These are phyloP conservation scores for western clawed frog (Xenopus tropicalis) DNA, from an alignment of 2,113 vertebrate species.

Conservation along the genomic window DNA sequence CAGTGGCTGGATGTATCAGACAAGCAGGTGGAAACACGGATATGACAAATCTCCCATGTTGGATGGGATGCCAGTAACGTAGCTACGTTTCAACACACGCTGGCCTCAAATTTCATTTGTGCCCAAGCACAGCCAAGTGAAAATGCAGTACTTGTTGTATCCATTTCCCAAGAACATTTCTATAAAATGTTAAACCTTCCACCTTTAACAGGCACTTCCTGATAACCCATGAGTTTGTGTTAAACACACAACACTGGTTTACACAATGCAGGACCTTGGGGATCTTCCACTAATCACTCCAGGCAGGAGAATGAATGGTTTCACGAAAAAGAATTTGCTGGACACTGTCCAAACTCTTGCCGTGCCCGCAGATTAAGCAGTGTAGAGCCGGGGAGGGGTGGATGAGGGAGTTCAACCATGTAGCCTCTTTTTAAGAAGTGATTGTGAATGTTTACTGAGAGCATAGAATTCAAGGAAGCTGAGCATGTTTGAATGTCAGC, in stretches of 20 bases:
- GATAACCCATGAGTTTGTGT: background rate
- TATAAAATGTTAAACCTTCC: background rate
- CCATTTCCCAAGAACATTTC: background rate
- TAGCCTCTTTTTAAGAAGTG: constrained; percentile 51
- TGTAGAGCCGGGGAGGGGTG: constrained; percentile 7
- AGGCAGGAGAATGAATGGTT: constrained; percentile 17
- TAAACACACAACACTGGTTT: constrained; percentile 12
- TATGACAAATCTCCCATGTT: background rate
- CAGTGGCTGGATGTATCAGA: too few species aligned
- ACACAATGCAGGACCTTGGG: constrained; percentile 13
- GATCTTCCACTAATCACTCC: constrained; percentile 27
- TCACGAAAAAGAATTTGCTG: constrained; percentile 14
- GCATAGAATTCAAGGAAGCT: constrained; percentile 55
- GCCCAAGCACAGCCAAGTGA: constrained; percentile 5
- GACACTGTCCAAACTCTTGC: constrained; percentile 10
- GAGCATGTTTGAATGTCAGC: constrained; percentile 63
- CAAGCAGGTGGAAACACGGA: background rate
- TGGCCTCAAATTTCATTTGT: constrained; percentile 14
- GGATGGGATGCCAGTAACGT: background rate
- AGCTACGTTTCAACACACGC: background rate
- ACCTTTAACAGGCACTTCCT: background rate
- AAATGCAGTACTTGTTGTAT: background rate
- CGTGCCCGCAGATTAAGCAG: constrained; percentile 21
- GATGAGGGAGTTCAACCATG: constrained; percentile 38
- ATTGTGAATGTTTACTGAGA: constrained; percentile 54